These are phyloP conservation scores for Leucophora obtusa DNA, from an alignment of 2,888 invertebrate species.

Conservation along the genomic window DNA sequence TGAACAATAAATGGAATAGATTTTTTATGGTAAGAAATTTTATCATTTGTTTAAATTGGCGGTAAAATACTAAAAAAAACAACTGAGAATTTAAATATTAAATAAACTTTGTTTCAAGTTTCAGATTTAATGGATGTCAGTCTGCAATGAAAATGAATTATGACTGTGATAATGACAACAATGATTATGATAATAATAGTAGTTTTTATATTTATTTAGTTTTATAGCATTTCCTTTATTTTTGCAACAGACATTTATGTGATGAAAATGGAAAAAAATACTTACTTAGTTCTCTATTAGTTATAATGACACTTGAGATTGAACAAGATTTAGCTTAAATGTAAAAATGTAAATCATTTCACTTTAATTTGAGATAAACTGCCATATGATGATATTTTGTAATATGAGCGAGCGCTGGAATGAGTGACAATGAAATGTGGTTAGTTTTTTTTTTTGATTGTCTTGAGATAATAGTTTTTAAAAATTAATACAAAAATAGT, in stretches of 20 bases:
- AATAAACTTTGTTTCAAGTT: constrained; percentile 13
- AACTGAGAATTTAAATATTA: not conserved
- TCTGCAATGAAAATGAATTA: constrained; percentile 10
- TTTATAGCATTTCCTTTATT: not conserved
- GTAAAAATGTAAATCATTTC: not conserved
- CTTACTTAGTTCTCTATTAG: not conserved
- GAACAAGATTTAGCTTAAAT: not conserved
- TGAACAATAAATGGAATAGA: not conserved
- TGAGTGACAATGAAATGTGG: constrained; percentile 1
- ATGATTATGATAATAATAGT: not conserved
- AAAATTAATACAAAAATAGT: not conserved
- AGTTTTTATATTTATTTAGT: not conserved
- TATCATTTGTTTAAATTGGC: constrained; percentile 20
- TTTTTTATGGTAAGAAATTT: not conserved
- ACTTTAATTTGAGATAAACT: not conserved
- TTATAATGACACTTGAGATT: not conserved
- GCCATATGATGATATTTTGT: not conserved
- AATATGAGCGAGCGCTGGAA: not conserved
- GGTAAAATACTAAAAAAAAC: constrained; percentile 11
- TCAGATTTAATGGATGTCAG: not conserved
- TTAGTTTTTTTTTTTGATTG: not conserved
- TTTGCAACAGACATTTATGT: not conserved
- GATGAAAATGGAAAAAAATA: not conserved
- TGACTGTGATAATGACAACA: not conserved
- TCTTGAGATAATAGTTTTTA: not conserved